phyloP scores from a whole-genome alignment of 2,888 invertebrate genomes.

The Troides aeacus region DNA sequence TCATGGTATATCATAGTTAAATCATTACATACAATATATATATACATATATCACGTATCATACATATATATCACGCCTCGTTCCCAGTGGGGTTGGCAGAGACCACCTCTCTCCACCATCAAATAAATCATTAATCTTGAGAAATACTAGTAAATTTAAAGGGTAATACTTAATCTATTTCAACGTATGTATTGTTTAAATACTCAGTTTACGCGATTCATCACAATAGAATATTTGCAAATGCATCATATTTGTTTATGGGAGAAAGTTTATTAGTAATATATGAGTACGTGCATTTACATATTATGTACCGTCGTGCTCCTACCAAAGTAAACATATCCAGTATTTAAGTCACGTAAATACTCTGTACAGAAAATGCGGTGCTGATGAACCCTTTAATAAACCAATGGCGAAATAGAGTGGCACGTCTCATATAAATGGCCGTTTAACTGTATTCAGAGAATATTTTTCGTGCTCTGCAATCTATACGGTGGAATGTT shows the following conservation, averaged over 20 bases:
- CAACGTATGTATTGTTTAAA: too few species aligned
- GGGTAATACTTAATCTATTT: too few species aligned
- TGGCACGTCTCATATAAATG: constrained; percentile 29
- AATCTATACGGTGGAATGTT: constrained; percentile 14
- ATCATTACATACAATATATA: too few species aligned
- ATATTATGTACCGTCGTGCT: constrained; percentile 1
- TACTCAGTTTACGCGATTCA: not conserved
- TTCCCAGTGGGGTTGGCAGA: too few species aligned
- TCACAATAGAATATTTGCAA: not conserved
- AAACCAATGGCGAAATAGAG: constrained; percentile 28
- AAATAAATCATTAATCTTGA: too few species aligned
- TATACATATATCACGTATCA: too few species aligned
- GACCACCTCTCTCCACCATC: too few species aligned
- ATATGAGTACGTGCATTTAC: constrained; percentile 8
- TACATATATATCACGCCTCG: too few species aligned
- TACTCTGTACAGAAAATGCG: constrained; percentile 26
- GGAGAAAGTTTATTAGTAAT: constrained; percentile 6
- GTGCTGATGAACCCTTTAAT: constrained; percentile 30
- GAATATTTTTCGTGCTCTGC: constrained; percentile 23
- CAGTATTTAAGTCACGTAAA: constrained; percentile 26
- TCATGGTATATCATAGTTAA: too few species aligned
- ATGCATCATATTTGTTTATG: constrained; percentile 1
- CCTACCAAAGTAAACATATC: constrained; percentile 15
- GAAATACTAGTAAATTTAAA: too few species aligned
- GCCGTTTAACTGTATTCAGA: constrained; percentile 26